Evolutionary conservation across 2,113 vertebrate species (phyloP), one percentile per base, ranked within the genome.

Genomic region (Columba janthina): DNA sequence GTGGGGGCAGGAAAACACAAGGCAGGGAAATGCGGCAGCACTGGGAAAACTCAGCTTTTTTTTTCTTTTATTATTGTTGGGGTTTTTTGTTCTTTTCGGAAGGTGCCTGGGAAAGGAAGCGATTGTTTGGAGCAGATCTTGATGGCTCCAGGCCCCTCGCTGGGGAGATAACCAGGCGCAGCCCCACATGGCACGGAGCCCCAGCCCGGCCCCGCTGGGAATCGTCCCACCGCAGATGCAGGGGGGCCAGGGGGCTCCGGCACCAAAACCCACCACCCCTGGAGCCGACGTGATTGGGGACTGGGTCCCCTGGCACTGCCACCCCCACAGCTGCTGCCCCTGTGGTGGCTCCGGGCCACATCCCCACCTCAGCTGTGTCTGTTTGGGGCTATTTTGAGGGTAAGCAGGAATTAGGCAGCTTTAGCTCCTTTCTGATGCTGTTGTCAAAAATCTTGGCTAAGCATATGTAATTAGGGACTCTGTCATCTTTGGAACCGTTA

Each of bases 21-120:
- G 75, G 56, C 76, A 90, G 90, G 89, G 65, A 93, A 92, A 89
- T 66, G 79, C 57, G 4, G 93, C 93, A 58, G 90, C 86, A 71
- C 70, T 90, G 74, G 73, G 86, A 96, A 94, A 90, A 94, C 53
- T 78, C 71, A 82, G 75, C 21, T 32, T 88, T 62, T 40, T 51
- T 50, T 25, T 10, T 20, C 4, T 93, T 85, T 92, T 90, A 4
- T 94, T 93, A 16, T 94, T 95, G 53, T 80, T 77, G 84, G 10
- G 48, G 25, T 0, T 34, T 73, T 86, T 53, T 76, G 6, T 70
- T 70, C 5, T 71, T 78, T 84, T 78, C 0, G 11, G 83, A 94
- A 96, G 94, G 94, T 96, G 96, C 96, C 92, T 97, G 97, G 97
- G 97, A 97, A 97, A 97, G 96, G 97, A 97, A 97, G 58, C 18